Evolutionary conservation across 2,888 invertebrate genomes (phyloP), one percentile per base, ranked within the genome.

Genomic region (Nesidiocoris tenuis): DNA sequence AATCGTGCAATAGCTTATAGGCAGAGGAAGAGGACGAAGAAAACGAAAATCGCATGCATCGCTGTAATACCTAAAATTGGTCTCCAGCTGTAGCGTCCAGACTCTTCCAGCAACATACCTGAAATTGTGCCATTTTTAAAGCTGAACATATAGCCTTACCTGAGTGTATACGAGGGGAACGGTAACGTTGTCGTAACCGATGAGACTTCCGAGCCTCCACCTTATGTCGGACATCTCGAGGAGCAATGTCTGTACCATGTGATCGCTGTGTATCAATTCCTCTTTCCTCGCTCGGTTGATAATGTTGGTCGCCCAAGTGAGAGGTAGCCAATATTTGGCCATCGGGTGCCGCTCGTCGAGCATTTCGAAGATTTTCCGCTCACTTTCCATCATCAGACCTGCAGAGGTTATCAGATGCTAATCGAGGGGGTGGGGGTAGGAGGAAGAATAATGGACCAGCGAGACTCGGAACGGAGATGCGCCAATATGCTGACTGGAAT

Each of bases 311-410:
- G 95, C 95, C 95, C 95, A 95, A 17, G 94, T 94, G 70, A 95
- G 85, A 0, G 95, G 95, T 92, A 95, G 93, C 95, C 95, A 95
- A 83, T 95, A 95, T 85, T 91, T 91, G 16, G 94, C 92, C 92
- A 95, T 95, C 1, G 92, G 92, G 80, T 93, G 93, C 83, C 94
- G 94, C 16, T 90, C 90, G 83, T 95, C 93, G 90, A 95, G 90
- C 82, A 92, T 89, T 83, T 95, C 95, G 83, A 95, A 94, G 71
- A 95, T 94, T 83, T 94, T 94, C 84, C 91, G 90, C 84, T 95
- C 95, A 80, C 93, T 94, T 82, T 95, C 94, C 86, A 94, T 87
- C 93, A 95, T 93, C 63, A 95, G 86, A 82, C 95, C 93, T 93
- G 75, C 54, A 39, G 39, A 39, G 39, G 39, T 39, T 39, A 12